Percentiles rank a stretch among this genome's conserved stretches.
phyloP scores from a whole-genome alignment of 2,797 vertebrate genomes.

The Taenioides sp. region DNA sequence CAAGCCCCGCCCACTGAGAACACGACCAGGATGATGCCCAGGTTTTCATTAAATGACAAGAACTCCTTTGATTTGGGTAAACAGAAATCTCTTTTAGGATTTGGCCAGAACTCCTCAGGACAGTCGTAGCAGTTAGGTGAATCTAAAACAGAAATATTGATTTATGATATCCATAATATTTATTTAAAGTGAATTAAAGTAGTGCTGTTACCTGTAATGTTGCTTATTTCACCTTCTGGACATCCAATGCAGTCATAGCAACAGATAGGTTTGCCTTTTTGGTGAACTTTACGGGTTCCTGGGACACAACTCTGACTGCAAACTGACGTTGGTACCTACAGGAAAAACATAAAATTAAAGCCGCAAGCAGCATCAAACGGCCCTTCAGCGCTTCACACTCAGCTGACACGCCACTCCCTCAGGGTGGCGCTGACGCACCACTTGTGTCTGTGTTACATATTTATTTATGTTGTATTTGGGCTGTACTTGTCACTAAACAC shows the following conservation, averaged over 20 bases:
- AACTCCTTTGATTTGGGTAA: slow-evolving; percentile 65
- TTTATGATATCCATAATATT: not conserved
- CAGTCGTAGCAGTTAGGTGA: slow-evolving; percentile 65
- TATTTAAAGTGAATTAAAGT: not conserved
- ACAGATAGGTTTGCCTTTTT: slow-evolving; percentile 70
- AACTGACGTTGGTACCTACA: slow-evolving; percentile 68
- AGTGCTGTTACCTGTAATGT: slow-evolving; percentile 56
- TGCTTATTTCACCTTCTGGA: slow-evolving; percentile 72
- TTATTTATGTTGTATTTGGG: no score
- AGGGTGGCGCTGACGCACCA: no score
- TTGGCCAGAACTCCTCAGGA: slow-evolving; percentile 64
- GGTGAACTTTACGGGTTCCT: slow-evolving; percentile 69
- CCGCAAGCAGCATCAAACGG: no score
- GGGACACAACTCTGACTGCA: slow-evolving; percentile 67
- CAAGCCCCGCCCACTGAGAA: slow-evolving; percentile 54
- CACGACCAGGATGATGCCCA: slow-evolving; percentile 59
- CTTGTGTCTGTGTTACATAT: no score
- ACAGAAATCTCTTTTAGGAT: slow-evolving; percentile 48
- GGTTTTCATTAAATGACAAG: slow-evolving; percentile 62
- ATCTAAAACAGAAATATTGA: slow-evolving; percentile 46
- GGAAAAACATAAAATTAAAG: not conserved
- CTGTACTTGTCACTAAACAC: no score
- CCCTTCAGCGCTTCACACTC: no score
- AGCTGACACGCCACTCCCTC: no score
- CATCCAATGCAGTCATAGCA: slow-evolving; percentile 71